These are phyloP conservation scores for Halcyon senegalensis DNA, from an alignment of 2,113 vertebrate species.

Conservation along the genomic window DNA sequence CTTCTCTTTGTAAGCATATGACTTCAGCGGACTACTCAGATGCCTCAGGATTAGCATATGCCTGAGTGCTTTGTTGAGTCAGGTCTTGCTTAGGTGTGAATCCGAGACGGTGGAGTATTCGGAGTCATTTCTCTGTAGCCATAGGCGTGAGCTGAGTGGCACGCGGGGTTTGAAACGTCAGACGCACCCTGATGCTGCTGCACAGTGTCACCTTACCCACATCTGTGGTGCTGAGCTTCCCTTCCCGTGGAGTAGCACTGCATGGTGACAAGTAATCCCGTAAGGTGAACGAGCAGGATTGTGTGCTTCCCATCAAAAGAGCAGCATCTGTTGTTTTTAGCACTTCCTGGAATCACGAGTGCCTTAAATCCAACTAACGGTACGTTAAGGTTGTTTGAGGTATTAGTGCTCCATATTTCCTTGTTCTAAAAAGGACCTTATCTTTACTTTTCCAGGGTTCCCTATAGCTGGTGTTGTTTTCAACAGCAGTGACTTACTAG, in stretches of 20 bases:
- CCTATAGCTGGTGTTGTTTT: background rate
- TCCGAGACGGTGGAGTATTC: rapidly evolving
- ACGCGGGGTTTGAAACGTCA: background rate
- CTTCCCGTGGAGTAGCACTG: background rate
- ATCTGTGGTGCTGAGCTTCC: background rate
- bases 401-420: slow-evolving; percentile 29
- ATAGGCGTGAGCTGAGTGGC: background rate
- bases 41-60: background rate
- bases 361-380: slow-evolving; percentile 35
- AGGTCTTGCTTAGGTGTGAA: background rate
- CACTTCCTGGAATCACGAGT: background rate
- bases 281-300: slow-evolving; percentile 44
- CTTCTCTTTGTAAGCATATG: background rate
- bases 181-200: background rate
- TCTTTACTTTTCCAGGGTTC: background rate
- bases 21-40: background rate
- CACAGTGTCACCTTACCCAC: background rate
- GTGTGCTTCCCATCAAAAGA: slow-evolving; percentile 39
- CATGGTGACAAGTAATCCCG: slow-evolving; percentile 1
- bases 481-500: background rate
- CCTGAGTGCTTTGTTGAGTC: background rate
- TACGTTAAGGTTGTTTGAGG: slow-evolving; percentile 52
- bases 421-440: background rate
- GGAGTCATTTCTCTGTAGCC: background rate
- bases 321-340: slow-evolving; percentile 68